Conservation (phyloP, 2,797 vertebrate genomes). For the Danio tinwini region DNA sequence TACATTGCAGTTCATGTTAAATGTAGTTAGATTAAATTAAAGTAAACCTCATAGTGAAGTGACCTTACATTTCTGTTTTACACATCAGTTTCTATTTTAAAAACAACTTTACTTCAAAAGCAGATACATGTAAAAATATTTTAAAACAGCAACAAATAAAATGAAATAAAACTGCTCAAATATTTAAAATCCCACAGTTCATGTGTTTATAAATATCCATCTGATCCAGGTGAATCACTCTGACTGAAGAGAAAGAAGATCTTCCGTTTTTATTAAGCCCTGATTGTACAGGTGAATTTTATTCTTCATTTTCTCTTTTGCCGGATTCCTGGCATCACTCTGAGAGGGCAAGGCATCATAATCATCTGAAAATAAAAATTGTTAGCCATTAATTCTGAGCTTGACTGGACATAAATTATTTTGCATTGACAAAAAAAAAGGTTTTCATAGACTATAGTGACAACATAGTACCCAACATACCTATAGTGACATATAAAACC, state of each 20-base stretch:
- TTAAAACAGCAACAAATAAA: not conserved
- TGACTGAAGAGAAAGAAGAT: conserved; percentile 64
- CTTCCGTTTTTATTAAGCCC: conserved; percentile 61
- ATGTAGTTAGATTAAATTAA: no score
- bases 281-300: conserved; percentile 64
- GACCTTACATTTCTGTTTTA: no score
- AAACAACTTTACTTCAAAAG: no score
- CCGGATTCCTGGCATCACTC: conserved; percentile 53
- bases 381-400: not conserved
- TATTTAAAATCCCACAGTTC: not conserved
- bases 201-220: not conserved
- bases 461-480: no score
- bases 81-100: no score
- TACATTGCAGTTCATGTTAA: no score
- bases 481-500: conserved; percentile 41
- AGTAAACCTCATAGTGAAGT: no score
- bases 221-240: conserved; percentile 30
- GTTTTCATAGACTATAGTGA: no score
- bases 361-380: conserved; percentile 3
- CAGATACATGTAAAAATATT: no score
- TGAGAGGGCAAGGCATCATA: conserved; percentile 9
- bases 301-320: conserved; percentile 58
- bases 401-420: no score
- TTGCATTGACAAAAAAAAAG: no score
- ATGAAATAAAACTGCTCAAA: not conserved